These are phyloP conservation scores for Epistrophe grossulariae DNA, from an alignment of 2,888 invertebrate species.

Conservation along the genomic window DNA sequence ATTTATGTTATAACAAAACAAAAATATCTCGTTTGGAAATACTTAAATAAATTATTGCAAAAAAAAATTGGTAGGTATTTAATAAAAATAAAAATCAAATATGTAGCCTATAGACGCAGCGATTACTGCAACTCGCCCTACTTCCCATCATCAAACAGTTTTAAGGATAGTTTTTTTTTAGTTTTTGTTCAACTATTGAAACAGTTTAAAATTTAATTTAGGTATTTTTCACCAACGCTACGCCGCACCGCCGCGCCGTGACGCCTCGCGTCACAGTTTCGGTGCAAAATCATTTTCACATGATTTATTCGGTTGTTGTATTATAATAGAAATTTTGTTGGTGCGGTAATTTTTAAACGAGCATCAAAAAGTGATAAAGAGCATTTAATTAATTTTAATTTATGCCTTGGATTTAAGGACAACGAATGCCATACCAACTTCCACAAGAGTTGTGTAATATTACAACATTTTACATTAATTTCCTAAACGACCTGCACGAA, in stretches of 20 bases:
- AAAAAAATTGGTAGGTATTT: slow-evolving; percentile 12
- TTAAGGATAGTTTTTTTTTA: background rate
- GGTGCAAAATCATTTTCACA: slow-evolving; percentile 15
- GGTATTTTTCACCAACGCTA: background rate
- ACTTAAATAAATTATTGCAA: slow-evolving; percentile 15
- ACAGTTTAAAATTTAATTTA: slow-evolving; percentile 17
- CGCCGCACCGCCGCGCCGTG: no score
- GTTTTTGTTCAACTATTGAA: slow-evolving; percentile 3
- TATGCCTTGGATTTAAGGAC: slow-evolving; percentile 32
- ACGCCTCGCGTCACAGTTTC: background rate
- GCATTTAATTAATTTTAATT: slow-evolving; percentile 61
- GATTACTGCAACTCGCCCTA: slow-evolving; percentile 3
- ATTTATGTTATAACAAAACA: slow-evolving; percentile 24
- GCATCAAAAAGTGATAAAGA: slow-evolving; percentile 48
- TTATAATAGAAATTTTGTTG: slow-evolving; percentile 50
- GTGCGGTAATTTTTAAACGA: slow-evolving; percentile 53
- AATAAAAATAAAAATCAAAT: slow-evolving; percentile 28
- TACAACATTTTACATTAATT: slow-evolving; percentile 29
- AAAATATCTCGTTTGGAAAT: slow-evolving; percentile 24
- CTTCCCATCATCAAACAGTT: background rate
- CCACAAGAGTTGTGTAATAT: slow-evolving; percentile 5
- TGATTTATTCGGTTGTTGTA: slow-evolving; percentile 55
- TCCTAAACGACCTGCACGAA: slow-evolving; percentile 15
- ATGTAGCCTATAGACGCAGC: slow-evolving; percentile 13
- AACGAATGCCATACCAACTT: no score